Evolutionary conservation across 1,140 invertebrate species (phyloP).

Genomic region (Odontomachus brunneus): DNA sequence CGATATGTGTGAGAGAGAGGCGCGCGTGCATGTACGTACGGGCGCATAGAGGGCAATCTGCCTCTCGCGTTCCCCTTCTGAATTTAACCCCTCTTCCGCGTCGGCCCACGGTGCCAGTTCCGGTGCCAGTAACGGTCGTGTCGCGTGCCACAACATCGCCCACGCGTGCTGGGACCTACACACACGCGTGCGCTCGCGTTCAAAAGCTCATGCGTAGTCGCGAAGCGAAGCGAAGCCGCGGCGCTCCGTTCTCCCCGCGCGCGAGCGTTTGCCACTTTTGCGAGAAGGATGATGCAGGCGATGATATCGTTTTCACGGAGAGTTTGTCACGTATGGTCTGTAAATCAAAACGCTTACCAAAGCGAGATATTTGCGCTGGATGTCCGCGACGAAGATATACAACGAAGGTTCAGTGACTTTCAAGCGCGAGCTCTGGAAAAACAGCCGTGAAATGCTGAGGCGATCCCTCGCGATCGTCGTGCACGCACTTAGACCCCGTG

Average conservation of each 20-base stretch:
- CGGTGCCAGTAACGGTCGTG: conserved; percentile 84
- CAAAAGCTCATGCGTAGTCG: conserved; percentile 13
- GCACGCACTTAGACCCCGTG: too few species aligned
- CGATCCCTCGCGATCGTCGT: background rate
- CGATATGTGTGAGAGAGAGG: background rate
- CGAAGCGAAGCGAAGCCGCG: background rate
- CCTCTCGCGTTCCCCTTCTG: conserved; percentile 74
- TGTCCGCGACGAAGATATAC: too few species aligned
- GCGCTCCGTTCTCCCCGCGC: background rate
- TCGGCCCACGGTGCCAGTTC: conserved; percentile 74
- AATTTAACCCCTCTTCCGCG: conserved; percentile 74
- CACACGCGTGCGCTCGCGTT: conserved; percentile 58
- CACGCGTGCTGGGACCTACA: conserved; percentile 83
- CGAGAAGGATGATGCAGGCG: conserved; percentile 19
- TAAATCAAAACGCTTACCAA: background rate
- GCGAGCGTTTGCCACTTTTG: conserved; percentile 59
- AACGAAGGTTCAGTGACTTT: background rate
- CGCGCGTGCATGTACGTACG: conserved; percentile 32
- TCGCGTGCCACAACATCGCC: conserved; percentile 85
- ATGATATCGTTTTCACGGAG: background rate
- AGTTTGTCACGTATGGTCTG: too few species aligned
- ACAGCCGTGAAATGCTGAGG: background rate
- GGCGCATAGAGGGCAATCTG: conserved; percentile 62
- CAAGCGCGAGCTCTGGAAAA: background rate
- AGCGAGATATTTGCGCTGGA: background rate